These are phyloP conservation scores for Blastobasis adustella DNA, from an alignment of 2,888 invertebrate genomes.

Conservation along the genomic window DNA sequence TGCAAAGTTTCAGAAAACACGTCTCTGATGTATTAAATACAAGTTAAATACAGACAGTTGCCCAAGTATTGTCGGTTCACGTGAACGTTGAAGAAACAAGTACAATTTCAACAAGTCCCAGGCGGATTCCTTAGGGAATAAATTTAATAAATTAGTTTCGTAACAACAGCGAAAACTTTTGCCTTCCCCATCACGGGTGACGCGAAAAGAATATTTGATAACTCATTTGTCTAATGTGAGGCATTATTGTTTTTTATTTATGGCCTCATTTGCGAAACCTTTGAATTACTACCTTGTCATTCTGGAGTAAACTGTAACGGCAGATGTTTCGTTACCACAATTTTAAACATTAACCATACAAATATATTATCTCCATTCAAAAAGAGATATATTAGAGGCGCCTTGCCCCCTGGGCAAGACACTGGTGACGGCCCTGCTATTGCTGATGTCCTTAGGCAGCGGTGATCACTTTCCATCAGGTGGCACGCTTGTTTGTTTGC, in stretches of 20 bases:
- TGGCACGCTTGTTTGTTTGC: no score
- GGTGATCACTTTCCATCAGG: no score
- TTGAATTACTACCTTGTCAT: neutral
- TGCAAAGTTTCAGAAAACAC: conserved; percentile 52
- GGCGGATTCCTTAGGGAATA: conserved; percentile 46
- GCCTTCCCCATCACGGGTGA: conserved; percentile 23
- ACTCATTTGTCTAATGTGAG: conserved; percentile 16
- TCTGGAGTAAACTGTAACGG: no score
- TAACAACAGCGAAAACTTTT: conserved; percentile 39
- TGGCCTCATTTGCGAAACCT: neutral
- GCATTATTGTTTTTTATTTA: neutral
- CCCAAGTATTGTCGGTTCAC: conserved; percentile 50
- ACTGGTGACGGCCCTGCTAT: no score
- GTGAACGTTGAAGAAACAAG: conserved; percentile 54
- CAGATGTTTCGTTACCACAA: no score
- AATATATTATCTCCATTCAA: no score
- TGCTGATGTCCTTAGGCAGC: no score
- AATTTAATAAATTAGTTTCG: conserved; percentile 54
- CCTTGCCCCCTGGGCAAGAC: no score
- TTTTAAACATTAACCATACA: no score
- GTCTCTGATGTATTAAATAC: conserved; percentile 61
- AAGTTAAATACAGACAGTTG: conserved; percentile 63
- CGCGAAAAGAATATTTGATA: conserved; percentile 34
- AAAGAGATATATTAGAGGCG: no score
- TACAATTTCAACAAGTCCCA: conserved; percentile 51